Evolutionary conservation across 2,113 vertebrate species (phyloP).

Genomic region (Melanocharis versteri): DNA sequence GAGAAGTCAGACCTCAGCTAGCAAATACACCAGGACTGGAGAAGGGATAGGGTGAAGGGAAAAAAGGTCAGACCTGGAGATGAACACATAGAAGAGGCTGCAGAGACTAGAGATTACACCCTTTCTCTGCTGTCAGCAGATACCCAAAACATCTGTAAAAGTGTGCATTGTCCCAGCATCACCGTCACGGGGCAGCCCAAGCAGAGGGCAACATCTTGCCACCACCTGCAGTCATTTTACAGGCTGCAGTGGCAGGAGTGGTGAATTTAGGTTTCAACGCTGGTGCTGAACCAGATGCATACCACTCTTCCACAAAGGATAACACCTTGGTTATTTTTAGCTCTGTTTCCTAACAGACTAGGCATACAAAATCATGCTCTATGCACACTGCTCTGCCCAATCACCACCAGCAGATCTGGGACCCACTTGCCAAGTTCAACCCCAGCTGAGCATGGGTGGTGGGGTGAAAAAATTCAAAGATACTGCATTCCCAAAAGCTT

Average conservation of each 20-base stretch:
- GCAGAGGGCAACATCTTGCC: background rate
- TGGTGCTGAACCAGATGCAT: background rate
- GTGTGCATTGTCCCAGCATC: background rate
- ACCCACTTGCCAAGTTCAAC: background rate
- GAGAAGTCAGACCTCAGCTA: background rate
- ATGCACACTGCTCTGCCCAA: background rate
- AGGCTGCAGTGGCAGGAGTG: background rate
- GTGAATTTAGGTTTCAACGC: background rate
- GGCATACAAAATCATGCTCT: background rate
- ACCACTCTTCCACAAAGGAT: background rate
- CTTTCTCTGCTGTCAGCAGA: background rate
- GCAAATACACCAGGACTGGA: background rate
- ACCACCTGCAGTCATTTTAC: background rate
- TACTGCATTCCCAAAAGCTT: background rate
- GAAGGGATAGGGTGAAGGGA: background rate
- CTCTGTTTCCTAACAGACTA: background rate
- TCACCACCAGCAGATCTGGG: background rate
- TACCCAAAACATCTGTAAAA: background rate
- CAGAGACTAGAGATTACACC: background rate
- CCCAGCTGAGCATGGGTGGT: background rate
- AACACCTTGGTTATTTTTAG: background rate
- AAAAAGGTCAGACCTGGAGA: background rate
- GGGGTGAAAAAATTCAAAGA: background rate
- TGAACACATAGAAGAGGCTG: background rate
- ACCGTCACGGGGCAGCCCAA: background rate